Conservation (phyloP, 2,888 invertebrate genomes). For the Lycocerus yunnanus region DNA sequence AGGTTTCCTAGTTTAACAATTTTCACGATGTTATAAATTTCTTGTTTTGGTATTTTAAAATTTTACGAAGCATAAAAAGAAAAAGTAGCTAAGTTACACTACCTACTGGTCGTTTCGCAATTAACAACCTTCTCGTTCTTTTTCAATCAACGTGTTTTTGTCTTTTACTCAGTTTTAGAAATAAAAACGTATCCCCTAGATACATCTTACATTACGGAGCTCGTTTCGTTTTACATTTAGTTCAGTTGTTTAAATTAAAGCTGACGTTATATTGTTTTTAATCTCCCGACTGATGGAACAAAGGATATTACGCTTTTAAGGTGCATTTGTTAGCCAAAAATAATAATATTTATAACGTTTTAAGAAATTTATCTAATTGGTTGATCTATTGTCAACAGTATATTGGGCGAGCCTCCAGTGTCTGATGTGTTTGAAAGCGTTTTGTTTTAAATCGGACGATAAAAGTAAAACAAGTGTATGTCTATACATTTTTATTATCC, state of each 20-base stretch:
- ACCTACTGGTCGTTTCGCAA: not conserved
- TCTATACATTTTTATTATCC: too few relatives aligned
- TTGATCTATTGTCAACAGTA: too few relatives aligned
- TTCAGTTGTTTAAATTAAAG: not conserved
- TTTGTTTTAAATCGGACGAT: too few relatives aligned
- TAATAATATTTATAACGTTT: too few relatives aligned
- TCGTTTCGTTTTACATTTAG: not conserved
- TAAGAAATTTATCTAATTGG: too few relatives aligned
- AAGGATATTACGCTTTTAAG: not conserved
- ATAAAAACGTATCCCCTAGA: not conserved
- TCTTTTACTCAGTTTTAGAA: not conserved
- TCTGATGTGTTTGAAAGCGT: too few relatives aligned
- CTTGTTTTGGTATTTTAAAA: not conserved
- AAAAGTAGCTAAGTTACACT: not conserved
- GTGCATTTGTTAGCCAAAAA: too few relatives aligned
- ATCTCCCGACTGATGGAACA: not conserved
- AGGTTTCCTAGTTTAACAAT: not conserved
- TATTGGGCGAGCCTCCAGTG: too few relatives aligned
- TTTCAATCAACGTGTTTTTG: not conserved
- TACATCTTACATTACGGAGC: not conserved
- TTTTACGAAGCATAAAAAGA: not conserved
- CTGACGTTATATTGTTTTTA: not conserved
- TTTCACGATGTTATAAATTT: not conserved
- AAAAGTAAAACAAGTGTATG: too few relatives aligned
- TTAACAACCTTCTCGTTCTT: not conserved